These are phyloP conservation scores for Tragelaphus buxtoni DNA, from an alignment of 2,113 vertebrate genomes.

Conservation along the genomic window DNA sequence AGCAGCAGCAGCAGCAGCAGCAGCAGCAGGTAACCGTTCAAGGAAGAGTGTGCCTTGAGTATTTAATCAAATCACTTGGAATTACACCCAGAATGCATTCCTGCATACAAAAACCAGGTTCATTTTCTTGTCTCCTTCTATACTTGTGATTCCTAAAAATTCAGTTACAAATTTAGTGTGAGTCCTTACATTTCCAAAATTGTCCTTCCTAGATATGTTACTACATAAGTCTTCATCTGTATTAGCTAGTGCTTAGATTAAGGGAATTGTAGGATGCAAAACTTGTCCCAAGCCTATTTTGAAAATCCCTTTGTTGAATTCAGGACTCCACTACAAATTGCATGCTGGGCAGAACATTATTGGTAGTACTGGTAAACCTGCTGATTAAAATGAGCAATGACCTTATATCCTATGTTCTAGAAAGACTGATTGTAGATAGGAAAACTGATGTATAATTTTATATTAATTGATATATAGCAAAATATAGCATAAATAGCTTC, in stretches of 20 bases:
- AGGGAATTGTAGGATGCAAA: not conserved
- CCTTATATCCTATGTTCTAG: not conserved
- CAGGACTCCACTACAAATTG: not conserved
- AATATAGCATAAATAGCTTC: not conserved
- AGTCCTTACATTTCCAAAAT: not conserved
- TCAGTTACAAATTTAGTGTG: not conserved
- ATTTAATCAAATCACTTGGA: not conserved
- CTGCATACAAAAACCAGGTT: not conserved
- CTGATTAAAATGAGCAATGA: not conserved
- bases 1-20: too few relatives aligned
- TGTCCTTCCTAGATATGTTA: not conserved
- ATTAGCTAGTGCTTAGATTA: not conserved
- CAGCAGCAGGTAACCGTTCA: not conserved
- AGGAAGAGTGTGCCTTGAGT: not conserved
- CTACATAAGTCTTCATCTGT: not conserved
- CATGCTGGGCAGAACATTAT: not conserved
- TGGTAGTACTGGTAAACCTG: not conserved
- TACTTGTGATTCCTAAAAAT: not conserved
- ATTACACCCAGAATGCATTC: not conserved
- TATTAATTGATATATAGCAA: not conserved
- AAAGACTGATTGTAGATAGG: not conserved
- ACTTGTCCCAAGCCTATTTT: not conserved
- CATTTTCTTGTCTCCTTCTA: not conserved
- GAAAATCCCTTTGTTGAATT: not conserved
- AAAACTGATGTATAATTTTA: not conserved